Evolutionary conservation across 2,113 vertebrate genomes (phyloP), one percentile per base, ranked within the genome.

Genomic region (Procapra przewalskii): DNA sequence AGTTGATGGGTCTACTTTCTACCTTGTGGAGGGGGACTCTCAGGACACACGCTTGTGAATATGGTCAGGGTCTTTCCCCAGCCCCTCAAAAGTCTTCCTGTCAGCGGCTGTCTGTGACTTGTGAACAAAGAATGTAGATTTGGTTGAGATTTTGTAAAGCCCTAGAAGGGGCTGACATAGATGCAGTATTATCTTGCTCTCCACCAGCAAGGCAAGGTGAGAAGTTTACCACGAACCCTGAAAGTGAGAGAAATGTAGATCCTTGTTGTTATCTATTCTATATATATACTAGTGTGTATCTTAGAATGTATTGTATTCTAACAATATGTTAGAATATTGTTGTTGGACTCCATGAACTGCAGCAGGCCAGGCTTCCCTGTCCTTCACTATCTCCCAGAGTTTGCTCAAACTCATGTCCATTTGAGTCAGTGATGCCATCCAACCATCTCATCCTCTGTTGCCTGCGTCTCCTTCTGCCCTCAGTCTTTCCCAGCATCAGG

Each of bases 71-170:
- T 97, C 95, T 98, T 96, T 97, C 77, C 87, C 36, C 50, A 27
- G n/a, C 40, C 50, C 94, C 8, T 97, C 90, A 95, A 84, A 90
- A 90, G 59, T 96, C 94, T 80, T 64, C 79, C 85, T 98, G 77
- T 80, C 84, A 82, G 81, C 45, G 55, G 67, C 96, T 59, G 92
- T 89, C 60, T 79, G 94, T 98, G 92, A 88, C 91, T 96, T 90
- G 40, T 96, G 96, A 97, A 95, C 90, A 98, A 97, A 97, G 98
- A 97, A 93, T 93, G 91, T 97, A 96, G 97, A 98, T 98, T 98
- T 98, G 94, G 9, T 88, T 90, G 92, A 82, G 91, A 88, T 54
- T 95, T 98, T 14, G 3, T 33, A 79, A 85, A 91, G 40, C 2
- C 5, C n/a, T 33, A 4, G 45, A 43, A 45, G 33, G 64, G 43